A percentile compares a stretch with the other conserved stretches of the same genome.
phyloP scores from a whole-genome alignment of 2,888 invertebrate genomes.

The Volucella bombylans region DNA sequence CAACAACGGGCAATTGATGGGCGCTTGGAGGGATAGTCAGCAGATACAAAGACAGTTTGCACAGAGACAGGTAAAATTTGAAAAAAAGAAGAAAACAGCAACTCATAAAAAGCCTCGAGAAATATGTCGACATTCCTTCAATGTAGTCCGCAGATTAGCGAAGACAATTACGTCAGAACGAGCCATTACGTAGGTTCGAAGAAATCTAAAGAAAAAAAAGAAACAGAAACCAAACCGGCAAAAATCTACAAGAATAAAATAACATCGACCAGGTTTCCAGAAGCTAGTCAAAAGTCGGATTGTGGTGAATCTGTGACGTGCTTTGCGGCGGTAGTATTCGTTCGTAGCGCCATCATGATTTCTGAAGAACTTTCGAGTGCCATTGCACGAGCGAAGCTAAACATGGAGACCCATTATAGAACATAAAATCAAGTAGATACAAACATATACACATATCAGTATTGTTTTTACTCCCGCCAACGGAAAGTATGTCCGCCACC shows the following conservation, averaged over 20 bases:
- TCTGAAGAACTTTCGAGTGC: slow-evolving; percentile 67
- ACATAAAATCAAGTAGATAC: slow-evolving; percentile 62
- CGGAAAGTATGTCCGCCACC: slow-evolving; percentile 17
- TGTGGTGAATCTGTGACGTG: slow-evolving; percentile 33
- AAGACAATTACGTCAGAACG: slow-evolving; percentile 67
- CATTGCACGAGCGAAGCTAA: slow-evolving; percentile 60
- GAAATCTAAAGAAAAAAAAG: slow-evolving; percentile 41
- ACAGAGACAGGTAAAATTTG: slow-evolving; percentile 39
- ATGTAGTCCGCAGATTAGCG: slow-evolving; percentile 30
- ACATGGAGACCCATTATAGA: slow-evolving; percentile 62
- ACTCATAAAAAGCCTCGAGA: slow-evolving; percentile 26
- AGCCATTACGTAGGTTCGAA: slow-evolving; percentile 49
- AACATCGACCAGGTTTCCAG: slow-evolving; percentile 52
- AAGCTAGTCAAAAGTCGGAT: slow-evolving; percentile 24
- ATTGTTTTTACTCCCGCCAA: slow-evolving; percentile 38
- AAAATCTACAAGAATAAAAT: slow-evolving; percentile 44
- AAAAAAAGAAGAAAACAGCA: slow-evolving; percentile 25
- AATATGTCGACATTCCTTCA: slow-evolving; percentile 37
- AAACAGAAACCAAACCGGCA: not conserved
- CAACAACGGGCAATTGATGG: slow-evolving; percentile 55
- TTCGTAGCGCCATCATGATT: slow-evolving; percentile 24
- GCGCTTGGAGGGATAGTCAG: slow-evolving; percentile 52
- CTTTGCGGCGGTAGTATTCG: not conserved
- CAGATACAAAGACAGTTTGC: slow-evolving; percentile 47
- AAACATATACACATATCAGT: slow-evolving; percentile 42